Evolutionary conservation across 2,888 invertebrate genomes (phyloP).

Genomic region (Macrophya annulata): DNA sequence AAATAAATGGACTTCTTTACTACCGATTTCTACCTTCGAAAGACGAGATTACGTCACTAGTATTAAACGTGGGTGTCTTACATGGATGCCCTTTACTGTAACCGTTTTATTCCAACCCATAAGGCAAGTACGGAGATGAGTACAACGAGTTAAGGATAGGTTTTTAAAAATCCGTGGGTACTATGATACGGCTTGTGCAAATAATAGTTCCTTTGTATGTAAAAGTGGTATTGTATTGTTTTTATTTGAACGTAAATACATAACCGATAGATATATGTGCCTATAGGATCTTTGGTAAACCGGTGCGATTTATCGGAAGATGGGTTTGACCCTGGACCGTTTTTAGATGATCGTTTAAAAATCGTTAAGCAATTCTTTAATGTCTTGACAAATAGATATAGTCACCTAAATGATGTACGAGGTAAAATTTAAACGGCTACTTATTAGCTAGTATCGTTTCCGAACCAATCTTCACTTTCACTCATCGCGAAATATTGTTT

Average conservation of each 20-base stretch:
- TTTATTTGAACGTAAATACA: neutral
- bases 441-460: slow-evolving; percentile 26
- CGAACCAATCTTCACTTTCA: slow-evolving; percentile 2
- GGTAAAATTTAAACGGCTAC: neutral
- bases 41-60: slow-evolving; percentile 7
- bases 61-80: slow-evolving; percentile 30
- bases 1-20: slow-evolving; percentile 5
- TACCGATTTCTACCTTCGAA: neutral
- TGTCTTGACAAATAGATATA: slow-evolving; percentile 41
- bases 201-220: neutral
- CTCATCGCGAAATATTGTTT: neutral
- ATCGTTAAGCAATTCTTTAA: slow-evolving; percentile 32
- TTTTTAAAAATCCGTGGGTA: neutral
- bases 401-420: slow-evolving; percentile 8
- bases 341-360: slow-evolving; percentile 15
- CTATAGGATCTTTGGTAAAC: neutral
- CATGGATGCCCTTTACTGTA: neutral
- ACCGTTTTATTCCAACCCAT: neutral
- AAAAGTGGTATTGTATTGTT: neutral
- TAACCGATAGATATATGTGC: neutral
- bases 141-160: neutral
- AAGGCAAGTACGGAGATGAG: neutral
- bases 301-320: slow-evolving; percentile 33
- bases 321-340: slow-evolving; percentile 12
- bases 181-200: neutral